phyloP scores from a whole-genome alignment of 1,140 invertebrate species.

The Delia radicum region DNA sequence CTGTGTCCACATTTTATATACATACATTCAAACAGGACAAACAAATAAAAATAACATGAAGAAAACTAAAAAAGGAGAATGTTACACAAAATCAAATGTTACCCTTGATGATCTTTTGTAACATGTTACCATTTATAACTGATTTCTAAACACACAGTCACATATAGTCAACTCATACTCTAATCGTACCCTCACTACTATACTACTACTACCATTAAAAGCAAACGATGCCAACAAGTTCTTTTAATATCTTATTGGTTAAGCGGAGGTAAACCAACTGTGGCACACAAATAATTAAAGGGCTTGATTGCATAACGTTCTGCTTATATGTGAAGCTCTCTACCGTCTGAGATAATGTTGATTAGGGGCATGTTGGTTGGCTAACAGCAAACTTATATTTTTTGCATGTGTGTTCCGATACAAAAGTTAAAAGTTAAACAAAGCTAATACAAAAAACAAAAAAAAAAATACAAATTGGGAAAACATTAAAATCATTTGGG shows the following conservation, averaged over 20 bases:
- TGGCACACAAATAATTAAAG: too few species aligned
- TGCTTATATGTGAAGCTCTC: too few species aligned
- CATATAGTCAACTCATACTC: too few species aligned
- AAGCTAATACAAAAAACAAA: too few species aligned
- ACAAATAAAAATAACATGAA: not conserved
- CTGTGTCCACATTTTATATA: not conserved
- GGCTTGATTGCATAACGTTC: too few species aligned
- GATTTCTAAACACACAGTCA: not conserved
- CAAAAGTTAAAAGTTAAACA: too few species aligned
- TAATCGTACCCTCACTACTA: not conserved
- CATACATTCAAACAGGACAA: not conserved
- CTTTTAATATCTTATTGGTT: not conserved
- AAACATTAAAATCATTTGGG: too few species aligned
- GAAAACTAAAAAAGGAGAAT: not conserved
- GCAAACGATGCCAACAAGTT: not conserved
- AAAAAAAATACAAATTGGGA: too few species aligned
- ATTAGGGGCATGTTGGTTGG: too few species aligned
- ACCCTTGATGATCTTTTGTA: slow-evolving; percentile 10
- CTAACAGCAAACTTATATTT: too few species aligned
- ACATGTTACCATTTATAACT: not conserved
- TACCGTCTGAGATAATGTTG: too few species aligned
- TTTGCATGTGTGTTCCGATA: too few species aligned
- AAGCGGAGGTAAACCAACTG: not conserved
- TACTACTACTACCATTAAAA: not conserved
- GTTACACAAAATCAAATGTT: slow-evolving; percentile 17